Percentiles rank a stretch among this genome's conserved stretches.
Conservation (phyloP, 1,140 invertebrate genomes). For the Zaprionus capensis region DNA sequence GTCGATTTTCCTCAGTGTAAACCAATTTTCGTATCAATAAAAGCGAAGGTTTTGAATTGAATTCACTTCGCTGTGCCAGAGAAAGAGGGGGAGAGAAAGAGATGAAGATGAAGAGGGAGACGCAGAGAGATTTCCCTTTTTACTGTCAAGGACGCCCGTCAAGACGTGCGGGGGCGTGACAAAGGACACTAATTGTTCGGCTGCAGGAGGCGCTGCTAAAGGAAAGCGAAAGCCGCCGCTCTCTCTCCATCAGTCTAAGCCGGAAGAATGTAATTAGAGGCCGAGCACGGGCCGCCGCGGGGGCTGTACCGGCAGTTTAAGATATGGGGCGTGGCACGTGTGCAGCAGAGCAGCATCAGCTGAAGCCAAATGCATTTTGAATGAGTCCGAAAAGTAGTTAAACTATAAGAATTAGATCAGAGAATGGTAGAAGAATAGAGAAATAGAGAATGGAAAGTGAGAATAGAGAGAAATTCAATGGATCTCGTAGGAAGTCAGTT, state of each 20-base stretch:
- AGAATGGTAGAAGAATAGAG: not conserved
- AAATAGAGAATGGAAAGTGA: not conserved
- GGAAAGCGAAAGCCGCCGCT: slow-evolving; percentile 70
- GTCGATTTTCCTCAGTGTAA: slow-evolving; percentile 70
- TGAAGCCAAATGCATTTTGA: slow-evolving; percentile 30
- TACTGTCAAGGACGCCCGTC: slow-evolving; percentile 48
- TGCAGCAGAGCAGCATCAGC: slow-evolving; percentile 29
- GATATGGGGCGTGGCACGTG: slow-evolving; percentile 56
- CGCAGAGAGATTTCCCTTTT: slow-evolving; percentile 63
- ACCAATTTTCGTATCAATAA: slow-evolving; percentile 82
- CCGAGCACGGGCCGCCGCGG: slow-evolving; percentile 48
- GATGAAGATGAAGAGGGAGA: not conserved
- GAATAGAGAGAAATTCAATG: slow-evolving; percentile 3
- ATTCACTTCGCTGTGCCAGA: slow-evolving; percentile 49
- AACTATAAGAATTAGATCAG: slow-evolving; percentile 13
- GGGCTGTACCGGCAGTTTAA: slow-evolving; percentile 35
- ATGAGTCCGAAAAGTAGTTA: slow-evolving; percentile 24
- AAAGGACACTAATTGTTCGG: slow-evolving; percentile 75
- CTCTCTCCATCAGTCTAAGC: slow-evolving; percentile 43
- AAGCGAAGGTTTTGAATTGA: slow-evolving; percentile 73
- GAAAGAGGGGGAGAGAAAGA: not conserved
- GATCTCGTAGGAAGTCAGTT: not conserved
- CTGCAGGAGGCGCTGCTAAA: slow-evolving; percentile 38
- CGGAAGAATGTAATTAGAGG: slow-evolving; percentile 80
- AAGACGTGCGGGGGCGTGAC: slow-evolving; percentile 65